These are phyloP conservation scores for Oeneis ivallda DNA, from an alignment of 2,888 invertebrate genomes.

Conservation along the genomic window DNA sequence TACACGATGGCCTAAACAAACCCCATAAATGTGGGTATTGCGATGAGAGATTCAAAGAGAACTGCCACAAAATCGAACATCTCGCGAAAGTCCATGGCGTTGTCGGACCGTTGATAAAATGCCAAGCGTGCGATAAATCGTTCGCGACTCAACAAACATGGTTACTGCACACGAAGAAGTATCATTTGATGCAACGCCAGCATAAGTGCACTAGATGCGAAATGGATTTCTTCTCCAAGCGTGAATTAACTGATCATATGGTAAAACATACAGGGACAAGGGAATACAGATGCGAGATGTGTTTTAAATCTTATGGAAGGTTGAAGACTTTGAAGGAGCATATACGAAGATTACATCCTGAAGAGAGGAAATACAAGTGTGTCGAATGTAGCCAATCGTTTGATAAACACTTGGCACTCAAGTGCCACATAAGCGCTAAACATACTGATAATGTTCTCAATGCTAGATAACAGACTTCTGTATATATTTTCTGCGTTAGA, in stretches of 20 bases:
- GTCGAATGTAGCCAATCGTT: slow-evolving; percentile 51
- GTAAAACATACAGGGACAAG: slow-evolving; percentile 64
- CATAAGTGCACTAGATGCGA: slow-evolving; percentile 65
- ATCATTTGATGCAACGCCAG: slow-evolving; percentile 61
- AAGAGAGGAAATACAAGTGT: slow-evolving; percentile 45
- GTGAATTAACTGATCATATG: slow-evolving; percentile 49
- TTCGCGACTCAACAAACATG: slow-evolving; percentile 46
- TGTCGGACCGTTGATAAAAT: slow-evolving; percentile 44
- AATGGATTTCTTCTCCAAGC: slow-evolving; percentile 51
- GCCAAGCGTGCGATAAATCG: slow-evolving; percentile 52
- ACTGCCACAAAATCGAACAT: slow-evolving; percentile 50
- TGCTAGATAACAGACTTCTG: slow-evolving; percentile 10
- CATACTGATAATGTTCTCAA: slow-evolving; percentile 23
- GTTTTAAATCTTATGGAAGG: slow-evolving; percentile 54
- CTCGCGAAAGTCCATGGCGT: slow-evolving; percentile 51
- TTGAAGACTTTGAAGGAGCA: slow-evolving; percentile 57
- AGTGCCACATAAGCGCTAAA: slow-evolving; percentile 45
- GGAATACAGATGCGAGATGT: slow-evolving; percentile 61
- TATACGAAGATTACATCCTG: slow-evolving; percentile 45
- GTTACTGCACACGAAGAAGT: slow-evolving; percentile 49
- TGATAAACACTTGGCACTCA: slow-evolving; percentile 53
- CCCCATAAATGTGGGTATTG: slow-evolving; percentile 54
- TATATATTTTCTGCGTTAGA: neutral
- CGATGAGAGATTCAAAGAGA: slow-evolving; percentile 49
- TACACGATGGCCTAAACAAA: slow-evolving; percentile 40